A percentile compares a stretch with the other conserved stretches of the same genome.
Conservation (phyloP, 2,888 invertebrate genomes). For the Meganola albula region DNA sequence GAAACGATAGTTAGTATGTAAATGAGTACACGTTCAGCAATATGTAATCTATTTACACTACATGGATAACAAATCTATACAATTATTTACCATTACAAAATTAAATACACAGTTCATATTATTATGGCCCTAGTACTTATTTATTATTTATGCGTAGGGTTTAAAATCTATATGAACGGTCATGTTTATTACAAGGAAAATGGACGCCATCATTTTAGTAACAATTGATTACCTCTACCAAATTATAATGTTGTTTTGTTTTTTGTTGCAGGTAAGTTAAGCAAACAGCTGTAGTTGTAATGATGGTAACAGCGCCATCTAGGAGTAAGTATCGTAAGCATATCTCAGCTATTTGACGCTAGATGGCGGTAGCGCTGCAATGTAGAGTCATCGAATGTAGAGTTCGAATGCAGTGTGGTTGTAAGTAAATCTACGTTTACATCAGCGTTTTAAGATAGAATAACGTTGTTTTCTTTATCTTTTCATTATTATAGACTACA, state of each 20-base stretch:
- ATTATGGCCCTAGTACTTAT: too few species aligned
- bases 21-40: conserved; percentile 39
- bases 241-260: conserved; percentile 19
- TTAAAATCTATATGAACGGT: too few species aligned
- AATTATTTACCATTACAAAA: conserved; percentile 19
- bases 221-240: too few species aligned
- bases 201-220: too few species aligned
- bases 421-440: too few species aligned
- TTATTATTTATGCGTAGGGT: too few species aligned
- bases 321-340: conserved; percentile 15
- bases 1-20: conserved; percentile 60
- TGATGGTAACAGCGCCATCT: conserved; percentile 41
- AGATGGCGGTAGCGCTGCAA: conserved; percentile 35
- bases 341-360: conserved; percentile 43
- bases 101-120: too few species aligned
- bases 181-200: too few species aligned
- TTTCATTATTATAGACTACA: too few species aligned
- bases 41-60: conserved; percentile 18
- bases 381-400: not conserved
- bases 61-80: conserved; percentile 25
- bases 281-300: not conserved
- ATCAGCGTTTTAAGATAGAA: too few species aligned
- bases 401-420: not conserved
- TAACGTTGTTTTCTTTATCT: too few species aligned
- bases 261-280: conserved; percentile 79